Conservation (phyloP, 2,113 vertebrate genomes). For the Pelmatolapia mariae region DNA sequence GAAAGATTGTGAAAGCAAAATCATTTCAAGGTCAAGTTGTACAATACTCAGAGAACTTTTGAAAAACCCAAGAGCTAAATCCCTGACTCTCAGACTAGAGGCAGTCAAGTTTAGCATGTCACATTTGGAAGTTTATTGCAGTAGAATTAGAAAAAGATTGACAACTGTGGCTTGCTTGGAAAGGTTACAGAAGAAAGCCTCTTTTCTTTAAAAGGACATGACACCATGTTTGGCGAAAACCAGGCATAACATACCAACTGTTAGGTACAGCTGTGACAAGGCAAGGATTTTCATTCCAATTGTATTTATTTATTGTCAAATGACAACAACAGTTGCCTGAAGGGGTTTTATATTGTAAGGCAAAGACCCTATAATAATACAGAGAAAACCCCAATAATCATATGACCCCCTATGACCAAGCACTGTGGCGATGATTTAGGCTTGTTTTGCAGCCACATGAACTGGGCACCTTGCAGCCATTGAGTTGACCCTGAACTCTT, state of each 20-base stretch:
- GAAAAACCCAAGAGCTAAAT: not conserved
- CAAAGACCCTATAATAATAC: not conserved
- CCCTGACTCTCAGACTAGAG: not conserved
- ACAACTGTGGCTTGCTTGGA: not conserved
- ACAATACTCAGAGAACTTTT: not conserved
- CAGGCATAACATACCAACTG: not conserved
- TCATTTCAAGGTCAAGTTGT: not conserved
- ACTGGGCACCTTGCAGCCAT: not conserved
- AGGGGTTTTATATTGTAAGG: not conserved
- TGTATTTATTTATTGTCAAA: not conserved
- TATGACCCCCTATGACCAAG: not conserved
- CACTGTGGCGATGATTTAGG: not conserved
- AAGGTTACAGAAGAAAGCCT: not conserved
- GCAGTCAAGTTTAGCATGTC: not conserved
- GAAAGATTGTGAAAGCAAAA: not conserved
- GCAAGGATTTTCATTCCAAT: not conserved
- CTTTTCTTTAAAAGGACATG: not conserved
- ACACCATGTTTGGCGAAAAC: not conserved
- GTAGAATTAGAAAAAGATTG: not conserved
- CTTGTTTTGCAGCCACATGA: not conserved
- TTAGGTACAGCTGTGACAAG: not conserved
- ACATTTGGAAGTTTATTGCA: not conserved
- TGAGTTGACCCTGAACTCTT: not conserved
- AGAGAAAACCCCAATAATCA: not conserved
- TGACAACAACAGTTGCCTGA: not conserved